Conservation (phyloP, 1,140 invertebrate species). For the Spodoptera frugiperda region DNA sequence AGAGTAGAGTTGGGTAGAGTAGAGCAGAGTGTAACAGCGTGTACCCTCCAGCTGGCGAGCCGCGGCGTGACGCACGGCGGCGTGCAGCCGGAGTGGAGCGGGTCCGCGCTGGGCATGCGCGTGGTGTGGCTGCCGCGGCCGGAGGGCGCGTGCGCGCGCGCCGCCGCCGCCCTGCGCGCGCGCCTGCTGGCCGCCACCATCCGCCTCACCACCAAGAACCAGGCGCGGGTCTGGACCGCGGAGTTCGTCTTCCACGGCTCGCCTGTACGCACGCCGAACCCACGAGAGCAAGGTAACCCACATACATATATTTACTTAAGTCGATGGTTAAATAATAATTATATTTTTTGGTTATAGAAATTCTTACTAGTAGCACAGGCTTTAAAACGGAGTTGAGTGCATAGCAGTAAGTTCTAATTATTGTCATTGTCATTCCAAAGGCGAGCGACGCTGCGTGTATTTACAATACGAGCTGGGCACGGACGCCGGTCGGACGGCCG, state of each 20-base stretch:
- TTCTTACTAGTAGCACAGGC: too few species aligned
- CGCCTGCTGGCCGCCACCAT: slow-evolving; percentile 95
- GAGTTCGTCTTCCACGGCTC: slow-evolving; percentile 96
- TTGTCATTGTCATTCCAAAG: slow-evolving; percentile 64
- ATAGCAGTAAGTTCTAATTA: background rate
- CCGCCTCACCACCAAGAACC: slow-evolving; percentile 91
- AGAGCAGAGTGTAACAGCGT: too few species aligned
- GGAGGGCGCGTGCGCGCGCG: slow-evolving; percentile 67
- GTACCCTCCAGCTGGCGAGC: slow-evolving; percentile 88
- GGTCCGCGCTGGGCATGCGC: slow-evolving; percentile 93
- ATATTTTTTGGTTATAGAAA: too few species aligned
- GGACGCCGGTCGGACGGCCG: slow-evolving; percentile 92
- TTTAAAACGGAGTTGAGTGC: too few species aligned
- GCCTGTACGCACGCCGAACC: slow-evolving; percentile 92
- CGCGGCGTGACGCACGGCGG: slow-evolving; percentile 96
- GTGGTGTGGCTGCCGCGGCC: slow-evolving; percentile 92
- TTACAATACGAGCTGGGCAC: slow-evolving; percentile 95
- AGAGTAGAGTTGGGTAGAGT: too few species aligned
- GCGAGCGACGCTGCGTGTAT: slow-evolving; percentile 93
- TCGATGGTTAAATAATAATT: background rate
- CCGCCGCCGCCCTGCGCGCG: slow-evolving; percentile 88
- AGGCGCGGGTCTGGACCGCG: slow-evolving; percentile 91
- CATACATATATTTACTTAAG: too few species aligned
- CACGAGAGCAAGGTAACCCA: slow-evolving; percentile 92
- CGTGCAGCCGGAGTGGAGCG: slow-evolving; percentile 95